A percentile compares a stretch with the other conserved stretches of the same genome.
Evolutionary conservation across 1,140 invertebrate genomes (phyloP).

Genomic region (Drosophila pruinosa): DNA sequence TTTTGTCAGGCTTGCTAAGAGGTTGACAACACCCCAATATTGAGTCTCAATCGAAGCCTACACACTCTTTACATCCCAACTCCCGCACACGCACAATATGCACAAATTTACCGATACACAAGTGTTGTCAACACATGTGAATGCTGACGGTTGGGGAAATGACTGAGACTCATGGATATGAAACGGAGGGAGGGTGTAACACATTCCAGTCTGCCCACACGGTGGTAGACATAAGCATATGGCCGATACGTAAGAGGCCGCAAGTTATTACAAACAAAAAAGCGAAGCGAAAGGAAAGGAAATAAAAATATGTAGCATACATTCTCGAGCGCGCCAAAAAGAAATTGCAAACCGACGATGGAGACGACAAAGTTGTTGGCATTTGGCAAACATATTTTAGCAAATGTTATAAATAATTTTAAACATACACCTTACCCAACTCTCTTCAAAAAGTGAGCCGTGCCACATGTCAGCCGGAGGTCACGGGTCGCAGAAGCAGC

Average conservation of each 20-base stretch:
- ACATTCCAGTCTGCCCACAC: conserved; percentile 38
- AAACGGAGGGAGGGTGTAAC: conserved; percentile 11
- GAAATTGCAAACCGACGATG: conserved; percentile 41
- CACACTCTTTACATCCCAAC: not conserved
- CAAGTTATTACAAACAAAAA: conserved; percentile 69
- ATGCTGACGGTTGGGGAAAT: conserved; percentile 20
- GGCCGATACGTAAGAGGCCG: conserved; percentile 68
- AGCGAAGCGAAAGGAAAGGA: not conserved
- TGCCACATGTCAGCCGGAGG: conserved; percentile 14
- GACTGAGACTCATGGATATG: not conserved
- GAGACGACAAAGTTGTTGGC: conserved; percentile 34
- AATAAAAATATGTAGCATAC: conserved; percentile 38
- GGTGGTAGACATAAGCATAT: conserved; percentile 16
- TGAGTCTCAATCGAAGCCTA: not conserved
- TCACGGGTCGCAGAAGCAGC: conserved; percentile 35
- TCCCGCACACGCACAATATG: conserved; percentile 57
- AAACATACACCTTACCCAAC: conserved; percentile 59
- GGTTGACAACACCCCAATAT: conserved; percentile 47
- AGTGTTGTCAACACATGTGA: conserved; percentile 80
- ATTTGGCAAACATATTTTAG: conserved; percentile 76
- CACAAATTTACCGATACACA: conserved; percentile 81
- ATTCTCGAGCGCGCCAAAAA: conserved; percentile 37
- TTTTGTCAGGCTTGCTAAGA: conserved; percentile 48
- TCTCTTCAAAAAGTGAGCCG: not conserved
- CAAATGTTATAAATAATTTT: conserved; percentile 82